Conservation (phyloP, 2,888 invertebrate species). For the Cistogaster globosa region DNA sequence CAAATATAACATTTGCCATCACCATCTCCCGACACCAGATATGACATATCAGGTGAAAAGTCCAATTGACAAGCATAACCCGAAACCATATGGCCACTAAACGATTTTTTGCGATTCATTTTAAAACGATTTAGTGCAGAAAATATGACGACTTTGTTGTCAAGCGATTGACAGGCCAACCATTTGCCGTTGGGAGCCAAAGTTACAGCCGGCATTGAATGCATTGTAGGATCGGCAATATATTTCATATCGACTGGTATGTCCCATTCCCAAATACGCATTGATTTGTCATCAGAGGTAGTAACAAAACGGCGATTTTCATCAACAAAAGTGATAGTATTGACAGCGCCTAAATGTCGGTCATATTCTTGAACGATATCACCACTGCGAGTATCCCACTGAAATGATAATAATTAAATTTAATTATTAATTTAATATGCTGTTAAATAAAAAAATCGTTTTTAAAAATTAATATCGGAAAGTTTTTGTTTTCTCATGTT, state of each 20-base stretch:
- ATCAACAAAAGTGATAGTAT: conserved; percentile 99
- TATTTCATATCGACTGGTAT: conserved; percentile 99
- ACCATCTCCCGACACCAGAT: conserved; percentile 98
- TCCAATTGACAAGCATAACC: conserved; percentile 99
- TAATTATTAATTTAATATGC: background rate
- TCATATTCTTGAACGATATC: conserved; percentile 99
- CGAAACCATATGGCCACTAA: conserved; percentile 99
- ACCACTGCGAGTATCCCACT: conserved; percentile 97
- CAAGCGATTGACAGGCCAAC: conserved; percentile 99
- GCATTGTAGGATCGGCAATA: conserved; percentile 99
- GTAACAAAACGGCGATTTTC: conserved; percentile 98
- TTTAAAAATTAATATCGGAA: too few species aligned
- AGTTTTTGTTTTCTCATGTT: too few species aligned
- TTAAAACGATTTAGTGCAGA: conserved; percentile 98
- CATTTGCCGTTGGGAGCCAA: conserved; percentile 98
- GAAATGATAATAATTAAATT: conserved; percentile 24
- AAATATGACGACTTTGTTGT: conserved; percentile 99
- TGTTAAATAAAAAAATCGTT: too few species aligned
- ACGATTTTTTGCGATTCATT: conserved; percentile 98
- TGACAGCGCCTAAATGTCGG: conserved; percentile 98
- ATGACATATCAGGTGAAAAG: conserved; percentile 99
- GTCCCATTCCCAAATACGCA: conserved; percentile 99
- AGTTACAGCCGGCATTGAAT: conserved; percentile 98
- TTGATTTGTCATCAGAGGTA: conserved; percentile 99
- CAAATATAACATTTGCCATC: conserved; percentile 99